Conservation (phyloP, 2,888 invertebrate species). For the Patella caerulea region DNA sequence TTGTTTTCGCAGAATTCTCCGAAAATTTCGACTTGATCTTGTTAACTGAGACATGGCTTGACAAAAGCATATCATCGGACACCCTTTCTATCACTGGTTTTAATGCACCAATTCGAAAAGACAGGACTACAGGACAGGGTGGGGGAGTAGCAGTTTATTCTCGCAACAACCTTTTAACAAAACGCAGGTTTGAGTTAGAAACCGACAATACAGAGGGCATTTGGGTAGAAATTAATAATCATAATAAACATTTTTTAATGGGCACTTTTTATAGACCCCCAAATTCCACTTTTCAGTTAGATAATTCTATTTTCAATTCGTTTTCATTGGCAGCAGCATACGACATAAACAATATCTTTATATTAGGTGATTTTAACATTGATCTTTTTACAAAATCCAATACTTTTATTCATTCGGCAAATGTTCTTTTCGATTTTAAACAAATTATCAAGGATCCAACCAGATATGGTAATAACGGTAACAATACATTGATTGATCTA, state of each 20-base stretch:
- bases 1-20: neutral
- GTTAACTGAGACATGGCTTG: conserved; percentile 9
- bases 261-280: conserved; percentile 3
- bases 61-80: neutral
- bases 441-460: neutral
- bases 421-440: neutral
- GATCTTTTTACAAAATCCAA: neutral
- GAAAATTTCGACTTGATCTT: neutral
- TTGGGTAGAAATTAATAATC: neutral
- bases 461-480: neutral
- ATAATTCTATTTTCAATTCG: neutral
- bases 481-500: no score
- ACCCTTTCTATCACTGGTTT: conserved; percentile 3
- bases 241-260: neutral
- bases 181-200: no score
- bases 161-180: neutral
- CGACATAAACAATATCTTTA: conserved; percentile 4
- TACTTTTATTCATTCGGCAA: conserved; percentile 6
- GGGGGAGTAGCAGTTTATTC: neutral
- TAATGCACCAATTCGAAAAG: conserved; percentile 6
- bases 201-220: neutral
- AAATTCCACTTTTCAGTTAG: neutral
- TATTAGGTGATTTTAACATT: conserved; percentile 7
- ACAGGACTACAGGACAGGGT: neutral
- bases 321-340: neutral